phyloP scores from a whole-genome alignment of 2,113 vertebrate genomes.

The Nestor notabilis region DNA sequence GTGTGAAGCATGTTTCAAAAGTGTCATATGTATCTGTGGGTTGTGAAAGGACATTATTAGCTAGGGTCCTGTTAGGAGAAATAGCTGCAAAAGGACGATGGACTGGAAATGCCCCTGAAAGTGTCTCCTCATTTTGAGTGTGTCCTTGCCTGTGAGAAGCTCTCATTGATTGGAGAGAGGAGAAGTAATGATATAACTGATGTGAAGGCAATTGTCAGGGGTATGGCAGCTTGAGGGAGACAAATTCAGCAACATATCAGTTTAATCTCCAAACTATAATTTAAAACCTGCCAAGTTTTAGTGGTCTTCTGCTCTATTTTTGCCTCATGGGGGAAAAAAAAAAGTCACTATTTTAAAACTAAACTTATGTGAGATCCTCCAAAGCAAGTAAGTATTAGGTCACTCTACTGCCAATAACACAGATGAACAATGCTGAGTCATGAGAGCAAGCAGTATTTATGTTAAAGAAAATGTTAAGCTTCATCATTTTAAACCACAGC shows the following conservation, averaged over 20 bases:
- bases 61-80: neutral
- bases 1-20: neutral
- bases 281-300: slow-evolving; percentile 7
- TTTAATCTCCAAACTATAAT: slow-evolving; percentile 35
- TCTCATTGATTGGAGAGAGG: neutral
- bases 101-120: neutral
- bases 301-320: neutral
- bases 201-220: neutral
- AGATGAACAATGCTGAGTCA: neutral
- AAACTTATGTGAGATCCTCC: neutral
- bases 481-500: neutral
- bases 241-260: neutral
- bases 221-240: slow-evolving; percentile 18
- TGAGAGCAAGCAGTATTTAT: neutral
- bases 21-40: neutral
- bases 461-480: neutral
- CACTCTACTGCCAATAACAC: neutral
- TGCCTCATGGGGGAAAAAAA: neutral
- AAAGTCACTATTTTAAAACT: neutral
- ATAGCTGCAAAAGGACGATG: neutral
- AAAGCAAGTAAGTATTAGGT: neutral
- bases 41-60: neutral
- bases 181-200: neutral
- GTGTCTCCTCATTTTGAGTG: neutral
- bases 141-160: neutral